phyloP scores from a whole-genome alignment of 2,797 vertebrate genomes.

The Neosilurus mollespiculum region DNA sequence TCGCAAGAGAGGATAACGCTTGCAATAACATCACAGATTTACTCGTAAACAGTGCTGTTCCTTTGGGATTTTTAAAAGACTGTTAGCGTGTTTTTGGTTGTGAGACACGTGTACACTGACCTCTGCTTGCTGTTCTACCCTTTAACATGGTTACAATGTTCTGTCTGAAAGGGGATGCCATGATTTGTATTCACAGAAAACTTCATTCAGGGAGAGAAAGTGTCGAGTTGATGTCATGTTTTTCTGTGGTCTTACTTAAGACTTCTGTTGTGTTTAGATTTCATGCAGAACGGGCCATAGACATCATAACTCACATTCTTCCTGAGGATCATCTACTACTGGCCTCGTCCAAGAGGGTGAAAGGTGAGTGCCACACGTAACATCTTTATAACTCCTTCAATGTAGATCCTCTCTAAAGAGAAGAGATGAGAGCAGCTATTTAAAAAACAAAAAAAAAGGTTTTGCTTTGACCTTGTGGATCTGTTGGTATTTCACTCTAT shows the following conservation, averaged over 20 bases:
- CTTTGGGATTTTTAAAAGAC: background rate
- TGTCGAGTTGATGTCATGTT: slow-evolving; percentile 44
- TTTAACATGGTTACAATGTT: slow-evolving; percentile 47
- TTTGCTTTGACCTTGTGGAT: background rate
- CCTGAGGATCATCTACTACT: slow-evolving; percentile 98
- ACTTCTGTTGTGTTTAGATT: slow-evolving; percentile 77
- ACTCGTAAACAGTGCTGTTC: background rate
- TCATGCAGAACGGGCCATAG: slow-evolving; percentile 99
- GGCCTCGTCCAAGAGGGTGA: slow-evolving; percentile 98
- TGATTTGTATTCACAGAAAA: slow-evolving; percentile 47
- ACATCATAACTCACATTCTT: slow-evolving; percentile 99
- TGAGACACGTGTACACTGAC: background rate
- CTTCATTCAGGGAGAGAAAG: slow-evolving; percentile 42
- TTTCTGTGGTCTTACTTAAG: slow-evolving; percentile 46
- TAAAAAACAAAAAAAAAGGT: too few relatives aligned
- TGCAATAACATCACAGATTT: background rate
- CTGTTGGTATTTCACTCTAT: background rate
- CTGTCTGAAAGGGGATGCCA: background rate
- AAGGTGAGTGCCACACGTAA: slow-evolving; percentile 77
- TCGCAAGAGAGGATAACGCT: background rate
- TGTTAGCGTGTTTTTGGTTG: background rate
- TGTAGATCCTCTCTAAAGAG: background rate
- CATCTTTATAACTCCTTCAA: slow-evolving; percentile 28
- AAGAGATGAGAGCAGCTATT: background rate
- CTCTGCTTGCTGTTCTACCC: slow-evolving; percentile 34